Conservation (phyloP, 2,888 invertebrate genomes). For the Synergus laeviventris region DNA sequence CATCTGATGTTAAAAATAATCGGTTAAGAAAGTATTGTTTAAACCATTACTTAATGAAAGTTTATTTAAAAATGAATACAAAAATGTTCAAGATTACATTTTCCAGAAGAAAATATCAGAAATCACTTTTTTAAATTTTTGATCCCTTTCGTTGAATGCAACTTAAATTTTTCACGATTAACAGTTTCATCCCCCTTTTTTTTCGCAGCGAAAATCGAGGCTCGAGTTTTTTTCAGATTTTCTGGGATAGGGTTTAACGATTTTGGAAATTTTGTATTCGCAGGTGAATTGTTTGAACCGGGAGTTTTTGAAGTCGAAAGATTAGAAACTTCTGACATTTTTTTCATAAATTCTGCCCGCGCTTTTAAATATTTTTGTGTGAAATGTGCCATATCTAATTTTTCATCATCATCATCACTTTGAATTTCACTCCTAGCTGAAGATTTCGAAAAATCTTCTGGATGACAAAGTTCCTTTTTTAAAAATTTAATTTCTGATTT, state of each 20-base stretch:
- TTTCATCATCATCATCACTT: conserved; percentile 23
- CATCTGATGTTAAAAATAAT: no score
- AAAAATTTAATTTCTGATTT: neutral
- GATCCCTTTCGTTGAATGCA: neutral
- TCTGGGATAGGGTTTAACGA: neutral
- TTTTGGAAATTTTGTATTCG: neutral
- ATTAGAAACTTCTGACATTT: neutral
- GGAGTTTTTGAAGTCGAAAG: neutral
- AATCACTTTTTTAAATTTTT: neutral
- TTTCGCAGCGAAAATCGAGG: neutral
- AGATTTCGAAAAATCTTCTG: neutral
- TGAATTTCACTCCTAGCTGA: neutral
- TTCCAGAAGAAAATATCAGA: neutral
- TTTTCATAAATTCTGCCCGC: conserved; percentile 10
- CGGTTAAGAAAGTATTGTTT: no score
- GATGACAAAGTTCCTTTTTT: neutral
- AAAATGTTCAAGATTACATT: neutral
- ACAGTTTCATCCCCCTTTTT: neutral
- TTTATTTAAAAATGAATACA: no score
- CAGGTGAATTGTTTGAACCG: neutral
- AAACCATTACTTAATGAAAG: no score
- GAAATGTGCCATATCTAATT: conserved; percentile 3
- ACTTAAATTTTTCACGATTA: neutral
- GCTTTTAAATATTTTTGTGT: conserved; percentile 20
- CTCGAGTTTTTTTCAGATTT: neutral